Evolutionary conservation across 2,113 vertebrate species (phyloP).

Genomic region (Pluvianellus socialis): DNA sequence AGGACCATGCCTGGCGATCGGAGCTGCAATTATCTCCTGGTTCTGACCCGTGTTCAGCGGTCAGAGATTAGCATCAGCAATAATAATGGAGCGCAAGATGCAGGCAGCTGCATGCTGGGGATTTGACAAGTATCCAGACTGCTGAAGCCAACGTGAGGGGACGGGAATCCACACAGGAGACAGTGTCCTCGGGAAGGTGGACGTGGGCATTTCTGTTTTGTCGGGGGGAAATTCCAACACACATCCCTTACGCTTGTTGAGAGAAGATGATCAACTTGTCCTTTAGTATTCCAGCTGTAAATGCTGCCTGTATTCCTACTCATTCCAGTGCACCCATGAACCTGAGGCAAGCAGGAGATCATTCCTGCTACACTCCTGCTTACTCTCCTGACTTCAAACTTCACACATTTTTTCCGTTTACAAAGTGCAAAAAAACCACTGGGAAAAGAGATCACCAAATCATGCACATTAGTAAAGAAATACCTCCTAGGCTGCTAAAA

Average conservation of each 20-base stretch:
- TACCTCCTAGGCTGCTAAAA: not conserved
- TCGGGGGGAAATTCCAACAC: not conserved
- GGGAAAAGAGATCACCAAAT: not conserved
- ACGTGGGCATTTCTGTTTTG: not conserved
- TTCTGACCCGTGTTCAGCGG: slow-evolving; percentile 67
- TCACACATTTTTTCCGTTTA: not conserved
- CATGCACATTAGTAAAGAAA: not conserved
- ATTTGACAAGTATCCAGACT: slow-evolving; percentile 50
- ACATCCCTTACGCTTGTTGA: not conserved
- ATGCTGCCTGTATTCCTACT: not conserved
- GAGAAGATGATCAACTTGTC: not conserved
- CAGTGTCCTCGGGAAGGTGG: not conserved
- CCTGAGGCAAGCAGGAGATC: not conserved
- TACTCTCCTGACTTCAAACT: not conserved
- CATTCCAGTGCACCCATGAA: not conserved
- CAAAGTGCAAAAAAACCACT: not conserved
- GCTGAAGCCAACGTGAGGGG: not conserved
- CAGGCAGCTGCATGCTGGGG: slow-evolving; percentile 39
- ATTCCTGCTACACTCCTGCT: not conserved
- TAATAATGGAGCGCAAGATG: slow-evolving; percentile 44
- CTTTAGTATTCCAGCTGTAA: not conserved
- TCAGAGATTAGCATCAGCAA: slow-evolving; percentile 70
- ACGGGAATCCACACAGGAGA: not conserved
- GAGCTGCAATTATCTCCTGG: slow-evolving; percentile 72
- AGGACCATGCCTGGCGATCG: slow-evolving; percentile 62